phyloP scores from a whole-genome alignment of 2,888 invertebrate species.

The Volucella bombylans region DNA sequence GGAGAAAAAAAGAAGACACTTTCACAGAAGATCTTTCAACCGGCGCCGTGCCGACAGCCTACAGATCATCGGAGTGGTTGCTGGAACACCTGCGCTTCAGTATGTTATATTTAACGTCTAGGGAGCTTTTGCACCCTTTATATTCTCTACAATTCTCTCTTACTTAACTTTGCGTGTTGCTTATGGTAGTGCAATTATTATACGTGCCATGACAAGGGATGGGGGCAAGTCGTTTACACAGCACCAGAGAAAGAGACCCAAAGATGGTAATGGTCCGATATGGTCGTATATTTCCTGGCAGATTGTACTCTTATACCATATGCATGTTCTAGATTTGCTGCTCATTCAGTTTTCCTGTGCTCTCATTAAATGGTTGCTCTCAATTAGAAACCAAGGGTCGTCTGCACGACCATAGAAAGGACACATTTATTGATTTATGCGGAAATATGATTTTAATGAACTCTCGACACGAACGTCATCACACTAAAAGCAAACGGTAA shows the following conservation, averaged over 20 bases:
- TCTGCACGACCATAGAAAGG: slow-evolving; percentile 47
- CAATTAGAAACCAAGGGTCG: slow-evolving; percentile 18
- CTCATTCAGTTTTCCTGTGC: slow-evolving; percentile 2
- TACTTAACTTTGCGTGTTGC: slow-evolving; percentile 54
- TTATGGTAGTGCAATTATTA: slow-evolving; percentile 69
- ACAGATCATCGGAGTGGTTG: too few relatives aligned
- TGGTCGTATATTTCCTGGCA: slow-evolving; percentile 3
- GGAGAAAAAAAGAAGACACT: too few relatives aligned
- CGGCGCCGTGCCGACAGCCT: too few relatives aligned
- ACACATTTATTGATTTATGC: slow-evolving; percentile 68
- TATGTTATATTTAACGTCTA: too few relatives aligned
- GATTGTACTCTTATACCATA: neutral
- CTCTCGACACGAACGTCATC: slow-evolving; percentile 68
- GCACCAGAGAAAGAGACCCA: neutral
- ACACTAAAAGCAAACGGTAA: slow-evolving; percentile 57
- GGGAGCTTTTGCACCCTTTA: slow-evolving; percentile 13
- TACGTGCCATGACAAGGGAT: slow-evolving; percentile 46
- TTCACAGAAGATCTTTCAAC: slow-evolving; percentile 31
- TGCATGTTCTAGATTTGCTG: slow-evolving; percentile 42
- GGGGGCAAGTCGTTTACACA: slow-evolving; percentile 47
- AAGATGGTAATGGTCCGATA: slow-evolving; percentile 25
- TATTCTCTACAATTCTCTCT: slow-evolving; percentile 15
- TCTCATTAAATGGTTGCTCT: slow-evolving; percentile 1
- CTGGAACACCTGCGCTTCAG: too few relatives aligned
- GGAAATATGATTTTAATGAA: slow-evolving; percentile 72